Evolutionary conservation across 2,888 invertebrate genomes (phyloP).

Genomic region (Terebella lapidaria): DNA sequence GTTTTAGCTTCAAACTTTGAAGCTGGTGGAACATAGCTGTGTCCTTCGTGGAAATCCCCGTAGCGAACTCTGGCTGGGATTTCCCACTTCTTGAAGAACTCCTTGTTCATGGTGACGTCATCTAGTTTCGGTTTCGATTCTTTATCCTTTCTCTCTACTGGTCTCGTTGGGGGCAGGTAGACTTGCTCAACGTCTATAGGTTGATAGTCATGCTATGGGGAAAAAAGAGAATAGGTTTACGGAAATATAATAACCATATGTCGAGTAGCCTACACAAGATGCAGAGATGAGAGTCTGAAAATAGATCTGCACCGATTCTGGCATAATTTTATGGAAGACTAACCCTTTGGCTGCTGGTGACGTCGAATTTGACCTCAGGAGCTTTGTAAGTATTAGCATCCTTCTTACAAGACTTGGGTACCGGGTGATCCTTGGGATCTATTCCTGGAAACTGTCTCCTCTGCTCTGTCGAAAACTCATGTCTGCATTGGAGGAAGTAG

Average conservation of each 20-base stretch:
- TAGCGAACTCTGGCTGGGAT: conserved; percentile 28
- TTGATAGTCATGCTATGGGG: conserved; percentile 39
- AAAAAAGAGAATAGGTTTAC: neutral
- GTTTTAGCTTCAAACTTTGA: conserved; percentile 31
- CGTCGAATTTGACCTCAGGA: conserved; percentile 35
- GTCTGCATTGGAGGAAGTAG: conserved; percentile 24
- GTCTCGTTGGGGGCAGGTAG: conserved; percentile 17
- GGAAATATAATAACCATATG: no score
- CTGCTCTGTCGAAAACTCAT: conserved; percentile 45
- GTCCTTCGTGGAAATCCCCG: conserved; percentile 45
- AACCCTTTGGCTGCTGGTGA: conserved; percentile 41
- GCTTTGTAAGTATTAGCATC: conserved; percentile 32
- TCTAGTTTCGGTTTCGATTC: conserved; percentile 16
- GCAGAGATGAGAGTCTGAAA: no score
- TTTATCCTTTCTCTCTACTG: neutral
- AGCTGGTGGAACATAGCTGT: conserved; percentile 36
- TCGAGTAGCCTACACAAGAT: no score
- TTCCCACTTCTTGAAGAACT: conserved; percentile 36
- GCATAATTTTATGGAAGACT: no score
- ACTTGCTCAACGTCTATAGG: conserved; percentile 35
- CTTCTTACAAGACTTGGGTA: conserved; percentile 31
- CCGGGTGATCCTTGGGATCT: conserved; percentile 39
- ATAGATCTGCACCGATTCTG: no score
- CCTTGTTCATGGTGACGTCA: conserved; percentile 19
- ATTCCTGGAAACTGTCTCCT: conserved; percentile 39